Conservation (phyloP, 2,888 invertebrate genomes). For the Machimus rusticus region DNA sequence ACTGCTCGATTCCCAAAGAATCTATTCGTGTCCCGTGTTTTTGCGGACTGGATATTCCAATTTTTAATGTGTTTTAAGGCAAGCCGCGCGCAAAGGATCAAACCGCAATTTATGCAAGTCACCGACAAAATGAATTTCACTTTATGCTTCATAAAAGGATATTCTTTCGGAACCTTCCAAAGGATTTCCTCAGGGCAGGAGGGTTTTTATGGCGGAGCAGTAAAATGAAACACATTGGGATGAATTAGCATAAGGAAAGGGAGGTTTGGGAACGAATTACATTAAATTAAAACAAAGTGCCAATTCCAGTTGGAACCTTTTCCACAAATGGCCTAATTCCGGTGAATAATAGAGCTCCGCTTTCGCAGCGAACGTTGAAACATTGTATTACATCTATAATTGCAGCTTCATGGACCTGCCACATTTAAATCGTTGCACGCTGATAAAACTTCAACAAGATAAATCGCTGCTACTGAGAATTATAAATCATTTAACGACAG, state of each 20-base stretch:
- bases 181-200: background rate
- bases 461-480: background rate
- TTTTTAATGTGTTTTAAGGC: background rate
- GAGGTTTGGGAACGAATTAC: background rate
- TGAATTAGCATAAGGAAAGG: background rate
- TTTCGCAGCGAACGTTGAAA: background rate
- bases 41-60: background rate
- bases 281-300: background rate
- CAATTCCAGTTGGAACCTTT: background rate
- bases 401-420: background rate
- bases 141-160: slow-evolving; percentile 13
- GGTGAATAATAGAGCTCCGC: background rate
- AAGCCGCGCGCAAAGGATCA: background rate
- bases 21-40: background rate
- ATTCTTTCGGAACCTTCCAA: background rate
- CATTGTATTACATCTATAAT: background rate
- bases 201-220: background rate
- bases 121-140: slow-evolving; percentile 11
- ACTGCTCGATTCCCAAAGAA: background rate
- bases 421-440: background rate
- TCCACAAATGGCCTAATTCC: background rate
- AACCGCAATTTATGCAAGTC: background rate
- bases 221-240: background rate
- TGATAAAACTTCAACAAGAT: background rate
- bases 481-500: background rate